Conservation (phyloP, 2,888 invertebrate species). For the Trachelus tabidus region DNA sequence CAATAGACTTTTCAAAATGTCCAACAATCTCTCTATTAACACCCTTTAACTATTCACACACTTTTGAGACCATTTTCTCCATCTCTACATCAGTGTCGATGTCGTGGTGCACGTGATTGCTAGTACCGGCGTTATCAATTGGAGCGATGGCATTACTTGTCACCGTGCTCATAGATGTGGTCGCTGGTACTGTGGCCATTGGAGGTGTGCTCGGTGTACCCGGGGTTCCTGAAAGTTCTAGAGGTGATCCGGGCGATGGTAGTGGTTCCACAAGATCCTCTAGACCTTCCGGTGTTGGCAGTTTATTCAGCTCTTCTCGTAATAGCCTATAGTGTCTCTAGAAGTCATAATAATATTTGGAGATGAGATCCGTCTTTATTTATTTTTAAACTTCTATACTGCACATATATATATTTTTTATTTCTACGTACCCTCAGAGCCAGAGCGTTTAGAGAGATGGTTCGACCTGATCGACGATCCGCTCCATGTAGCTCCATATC, state of each 20-base stretch:
- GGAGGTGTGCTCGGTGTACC: slow-evolving; percentile 58
- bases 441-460: slow-evolving; percentile 78
- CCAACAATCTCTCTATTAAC: slow-evolving; percentile 63
- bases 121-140: slow-evolving; percentile 38
- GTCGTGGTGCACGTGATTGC: slow-evolving; percentile 62
- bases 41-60: slow-evolving; percentile 70
- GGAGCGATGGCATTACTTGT: slow-evolving; percentile 42
- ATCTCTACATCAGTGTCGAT: slow-evolving; percentile 78
- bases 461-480: slow-evolving; percentile 83
- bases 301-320: slow-evolving; percentile 86
- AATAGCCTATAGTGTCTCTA: slow-evolving; percentile 86
- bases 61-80: slow-evolving; percentile 82
- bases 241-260: slow-evolving; percentile 60
- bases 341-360: slow-evolving; percentile 34
- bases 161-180: slow-evolving; percentile 34
- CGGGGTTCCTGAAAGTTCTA: slow-evolving; percentile 59
- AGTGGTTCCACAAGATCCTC: slow-evolving; percentile 76
- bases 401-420: background rate
- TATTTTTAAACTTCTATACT: background rate
- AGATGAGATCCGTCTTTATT: background rate
- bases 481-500: slow-evolving; percentile 84
- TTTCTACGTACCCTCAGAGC: slow-evolving; percentile 75
- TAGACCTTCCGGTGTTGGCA: slow-evolving; percentile 82
- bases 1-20: slow-evolving; percentile 65
- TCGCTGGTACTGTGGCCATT: slow-evolving; percentile 39